Percentiles rank a stretch among this genome's conserved stretches.
Evolutionary conservation across 2,113 vertebrate species (phyloP).

Genomic region (Numenius arquata): DNA sequence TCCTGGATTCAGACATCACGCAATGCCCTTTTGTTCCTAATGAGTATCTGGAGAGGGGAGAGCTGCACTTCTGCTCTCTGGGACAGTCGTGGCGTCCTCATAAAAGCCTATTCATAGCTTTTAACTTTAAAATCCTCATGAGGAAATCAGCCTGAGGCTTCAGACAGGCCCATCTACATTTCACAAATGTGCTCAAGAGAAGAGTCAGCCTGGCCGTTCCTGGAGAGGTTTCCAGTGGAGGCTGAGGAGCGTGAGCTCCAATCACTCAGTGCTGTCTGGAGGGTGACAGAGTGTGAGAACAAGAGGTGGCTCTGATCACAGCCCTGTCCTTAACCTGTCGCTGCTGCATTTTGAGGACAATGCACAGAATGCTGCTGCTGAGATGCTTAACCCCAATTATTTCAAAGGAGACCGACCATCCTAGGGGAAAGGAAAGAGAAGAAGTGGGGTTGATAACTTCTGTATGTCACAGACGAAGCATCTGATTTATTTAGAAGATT

Average conservation of each 20-base stretch:
- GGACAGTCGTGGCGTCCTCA: not conserved
- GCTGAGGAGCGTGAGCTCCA: not conserved
- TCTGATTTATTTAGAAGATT: not conserved
- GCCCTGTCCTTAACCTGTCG: not conserved
- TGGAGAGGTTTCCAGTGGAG: not conserved
- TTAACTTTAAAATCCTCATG: not conserved
- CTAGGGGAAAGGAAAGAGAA: not conserved
- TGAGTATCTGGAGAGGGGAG: not conserved
- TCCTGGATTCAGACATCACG: not conserved
- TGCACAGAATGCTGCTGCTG: not conserved
- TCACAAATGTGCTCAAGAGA: not conserved
- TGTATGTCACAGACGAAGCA: not conserved
- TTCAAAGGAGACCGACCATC: not conserved
- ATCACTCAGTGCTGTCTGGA: not conserved
- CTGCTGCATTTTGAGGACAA: not conserved
- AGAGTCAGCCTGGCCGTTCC: not conserved
- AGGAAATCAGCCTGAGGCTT: not conserved
- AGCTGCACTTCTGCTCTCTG: not conserved
- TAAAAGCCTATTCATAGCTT: not conserved
- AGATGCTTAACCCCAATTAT: not conserved
- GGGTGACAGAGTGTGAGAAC: not conserved
- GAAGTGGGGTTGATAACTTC: not conserved
- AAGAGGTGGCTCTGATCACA: not conserved
- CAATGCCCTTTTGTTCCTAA: not conserved
- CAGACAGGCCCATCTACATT: conserved; percentile 15